phyloP scores from a whole-genome alignment of 2,113 vertebrate species.

The Hepsetus odoe region DNA sequence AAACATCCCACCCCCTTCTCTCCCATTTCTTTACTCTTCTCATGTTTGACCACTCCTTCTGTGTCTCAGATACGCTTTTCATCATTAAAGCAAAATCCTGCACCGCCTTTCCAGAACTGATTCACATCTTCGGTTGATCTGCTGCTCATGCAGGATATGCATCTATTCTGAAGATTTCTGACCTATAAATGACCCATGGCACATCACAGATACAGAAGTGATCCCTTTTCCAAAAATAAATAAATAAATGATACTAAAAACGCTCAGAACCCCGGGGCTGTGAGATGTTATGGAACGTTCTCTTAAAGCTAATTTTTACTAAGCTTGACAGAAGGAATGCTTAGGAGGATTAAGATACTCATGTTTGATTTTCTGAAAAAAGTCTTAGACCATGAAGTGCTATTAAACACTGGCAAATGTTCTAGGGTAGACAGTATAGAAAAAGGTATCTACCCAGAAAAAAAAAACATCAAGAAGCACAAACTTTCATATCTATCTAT shows the following conservation, averaged over 20 bases:
- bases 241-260: no score
- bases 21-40: neutral
- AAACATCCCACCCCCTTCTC: neutral
- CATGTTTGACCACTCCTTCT: conserved; percentile 2
- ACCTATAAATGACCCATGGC: neutral
- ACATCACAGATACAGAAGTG: neutral
- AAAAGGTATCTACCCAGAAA: no score
- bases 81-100: conserved; percentile 32
- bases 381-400: neutral
- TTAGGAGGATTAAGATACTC: no score
- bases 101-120: neutral
- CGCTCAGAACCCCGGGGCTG: neutral
- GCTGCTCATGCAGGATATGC: neutral
- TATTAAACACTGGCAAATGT: no score
- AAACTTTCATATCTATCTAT: no score
- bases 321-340: neutral
- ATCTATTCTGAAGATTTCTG: neutral
- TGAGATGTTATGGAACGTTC: neutral
- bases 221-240: neutral
- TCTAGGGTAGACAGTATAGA: no score
- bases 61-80: conserved; percentile 10
- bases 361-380: neutral
- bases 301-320: neutral
- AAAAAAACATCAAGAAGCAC: no score
- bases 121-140: neutral